phyloP scores from a whole-genome alignment of 2,888 invertebrate genomes.

The Caenorhabditis drosophilae region DNA sequence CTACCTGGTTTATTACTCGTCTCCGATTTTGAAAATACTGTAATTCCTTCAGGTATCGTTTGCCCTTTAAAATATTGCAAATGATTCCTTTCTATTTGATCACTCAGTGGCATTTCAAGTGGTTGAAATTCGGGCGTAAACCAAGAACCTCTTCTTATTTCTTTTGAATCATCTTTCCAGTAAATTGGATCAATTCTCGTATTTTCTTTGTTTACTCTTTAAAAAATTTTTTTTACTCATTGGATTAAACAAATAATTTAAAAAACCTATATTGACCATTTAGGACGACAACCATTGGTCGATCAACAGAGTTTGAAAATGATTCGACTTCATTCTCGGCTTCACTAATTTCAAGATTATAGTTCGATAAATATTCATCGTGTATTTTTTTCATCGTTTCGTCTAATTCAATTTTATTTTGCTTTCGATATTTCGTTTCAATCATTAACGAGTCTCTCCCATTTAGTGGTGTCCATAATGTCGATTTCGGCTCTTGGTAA shows the following conservation, averaged over 20 bases:
- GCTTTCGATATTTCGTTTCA: constrained; percentile 60
- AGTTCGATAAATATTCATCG: constrained; percentile 13
- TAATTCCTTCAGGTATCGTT: constrained; percentile 61
- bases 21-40: constrained; percentile 64
- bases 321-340: constrained; percentile 6
- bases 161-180: constrained; percentile 74
- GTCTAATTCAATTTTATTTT: constrained; percentile 46
- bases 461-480: constrained; percentile 49
- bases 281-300: constrained; percentile 59
- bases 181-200: constrained; percentile 56
- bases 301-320: constrained; percentile 6
- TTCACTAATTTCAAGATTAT: constrained; percentile 9
- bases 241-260: neutral
- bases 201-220: constrained; percentile 35
- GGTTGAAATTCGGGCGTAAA: constrained; percentile 75
- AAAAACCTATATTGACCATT: constrained; percentile 59
- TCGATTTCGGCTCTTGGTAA: constrained; percentile 41
- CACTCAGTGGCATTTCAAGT: constrained; percentile 74
- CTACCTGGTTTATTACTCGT: constrained; percentile 66
- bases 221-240: constrained; percentile 4
- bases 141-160: constrained; percentile 77
- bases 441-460: constrained; percentile 64
- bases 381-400: constrained; percentile 31
- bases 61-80: constrained; percentile 74
- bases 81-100: constrained; percentile 76